Conservation (phyloP, 1,140 invertebrate genomes). For the Drosophila lacteicornis region DNA sequence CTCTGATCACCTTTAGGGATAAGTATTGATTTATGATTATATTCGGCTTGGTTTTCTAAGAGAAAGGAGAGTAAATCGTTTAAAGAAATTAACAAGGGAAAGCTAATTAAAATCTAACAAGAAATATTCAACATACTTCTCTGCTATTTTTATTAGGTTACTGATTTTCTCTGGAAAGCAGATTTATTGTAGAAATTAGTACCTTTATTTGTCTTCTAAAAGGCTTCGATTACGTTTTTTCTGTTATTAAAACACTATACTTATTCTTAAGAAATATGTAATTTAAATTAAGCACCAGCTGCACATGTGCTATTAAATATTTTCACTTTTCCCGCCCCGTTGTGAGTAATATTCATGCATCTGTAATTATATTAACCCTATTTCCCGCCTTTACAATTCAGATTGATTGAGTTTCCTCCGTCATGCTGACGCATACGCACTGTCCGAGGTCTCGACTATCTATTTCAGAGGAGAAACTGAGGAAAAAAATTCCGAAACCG, state of each 20-base stretch:
- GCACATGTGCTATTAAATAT: constrained; percentile 7
- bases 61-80: background rate
- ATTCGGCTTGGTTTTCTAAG: too few relatives aligned
- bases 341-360: constrained; percentile 6
- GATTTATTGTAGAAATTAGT: too few relatives aligned
- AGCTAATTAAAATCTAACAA: background rate
- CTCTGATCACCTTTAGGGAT: background rate
- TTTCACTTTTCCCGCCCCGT: constrained; percentile 1
- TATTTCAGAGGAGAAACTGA: constrained; percentile 38
- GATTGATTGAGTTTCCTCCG: constrained; percentile 39
- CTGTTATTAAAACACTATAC: too few relatives aligned
- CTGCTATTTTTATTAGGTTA: too few relatives aligned
- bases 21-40: background rate
- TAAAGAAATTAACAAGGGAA: background rate
- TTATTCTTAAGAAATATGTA: background rate
- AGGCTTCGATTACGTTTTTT: too few relatives aligned
- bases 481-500: constrained; percentile 1
- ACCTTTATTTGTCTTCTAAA: too few relatives aligned
- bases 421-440: constrained; percentile 41
- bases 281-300: background rate
- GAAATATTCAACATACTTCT: background rate
- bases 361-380: constrained; percentile 34
- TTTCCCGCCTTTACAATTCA: constrained; percentile 41
- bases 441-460: constrained; percentile 37
- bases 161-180: too few relatives aligned